A percentile compares a stretch with the other conserved stretches of the same genome.
Evolutionary conservation across 2,888 invertebrate species (phyloP).

Genomic region (Cataglyphis albicans): DNA sequence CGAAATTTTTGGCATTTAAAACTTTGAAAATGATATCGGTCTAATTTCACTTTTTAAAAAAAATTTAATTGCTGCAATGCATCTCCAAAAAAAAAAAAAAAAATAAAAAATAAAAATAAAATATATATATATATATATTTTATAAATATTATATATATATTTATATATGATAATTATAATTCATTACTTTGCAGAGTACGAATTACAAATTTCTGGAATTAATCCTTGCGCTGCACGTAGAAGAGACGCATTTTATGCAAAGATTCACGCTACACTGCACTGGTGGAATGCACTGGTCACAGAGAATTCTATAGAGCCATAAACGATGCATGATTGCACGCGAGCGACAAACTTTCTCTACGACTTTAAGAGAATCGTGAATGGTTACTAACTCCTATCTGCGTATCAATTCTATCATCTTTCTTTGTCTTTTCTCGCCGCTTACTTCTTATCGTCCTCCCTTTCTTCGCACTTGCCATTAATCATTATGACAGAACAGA

Average conservation of each 20-base stretch:
- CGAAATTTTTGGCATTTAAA: neutral
- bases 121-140: neutral
- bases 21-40: neutral
- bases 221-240: slow-evolving; percentile 9
- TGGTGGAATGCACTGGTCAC: slow-evolving; percentile 8
- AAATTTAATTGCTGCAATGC: neutral
- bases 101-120: too few species aligned
- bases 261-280: slow-evolving; percentile 22
- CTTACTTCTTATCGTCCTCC: neutral
- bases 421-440: neutral
- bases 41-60: neutral
- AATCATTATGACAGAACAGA: neutral
- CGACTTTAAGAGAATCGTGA: slow-evolving; percentile 1
- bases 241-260: slow-evolving; percentile 26
- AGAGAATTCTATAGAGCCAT: slow-evolving; percentile 23
- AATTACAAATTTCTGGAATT: slow-evolving; percentile 36
- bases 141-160: too few species aligned
- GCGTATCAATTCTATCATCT: neutral
- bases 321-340: slow-evolving; percentile 35
- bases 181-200: slow-evolving; percentile 15
- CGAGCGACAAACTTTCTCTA: neutral
- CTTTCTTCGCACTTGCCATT: neutral
- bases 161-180: slow-evolving; percentile 24
- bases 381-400: neutral
- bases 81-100: too few species aligned